Conservation (phyloP, 2,888 invertebrate genomes). For the Eledona agricola region DNA sequence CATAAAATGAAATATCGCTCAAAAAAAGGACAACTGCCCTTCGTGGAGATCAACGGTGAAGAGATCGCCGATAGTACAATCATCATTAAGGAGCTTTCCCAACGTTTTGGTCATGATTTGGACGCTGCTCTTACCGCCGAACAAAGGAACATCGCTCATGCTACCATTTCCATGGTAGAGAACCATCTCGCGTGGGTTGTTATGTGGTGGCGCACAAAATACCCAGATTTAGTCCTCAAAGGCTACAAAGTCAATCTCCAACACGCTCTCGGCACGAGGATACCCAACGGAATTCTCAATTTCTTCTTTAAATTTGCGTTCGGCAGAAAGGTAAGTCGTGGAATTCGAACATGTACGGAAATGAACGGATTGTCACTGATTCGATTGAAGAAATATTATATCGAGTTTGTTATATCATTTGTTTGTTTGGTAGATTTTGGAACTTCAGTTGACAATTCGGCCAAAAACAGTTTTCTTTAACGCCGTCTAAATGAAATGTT, state of each 20-base stretch:
- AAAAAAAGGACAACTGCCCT: slow-evolving; percentile 93
- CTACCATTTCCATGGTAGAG: slow-evolving; percentile 94
- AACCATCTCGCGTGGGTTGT: slow-evolving; percentile 93
- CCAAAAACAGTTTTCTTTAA: no score
- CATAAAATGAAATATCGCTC: slow-evolving; percentile 94
- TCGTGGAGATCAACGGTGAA: slow-evolving; percentile 93
- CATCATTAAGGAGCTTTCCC: slow-evolving; percentile 87
- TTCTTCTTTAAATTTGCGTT: slow-evolving; percentile 90
- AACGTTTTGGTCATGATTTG: slow-evolving; percentile 83
- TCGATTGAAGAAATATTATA: no score
- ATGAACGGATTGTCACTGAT: no score
- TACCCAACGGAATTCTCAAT: slow-evolving; percentile 88
- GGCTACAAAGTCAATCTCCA: slow-evolving; percentile 93
- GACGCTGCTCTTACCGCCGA: slow-evolving; percentile 84
- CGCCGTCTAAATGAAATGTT: no score
- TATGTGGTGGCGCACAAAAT: slow-evolving; percentile 91
- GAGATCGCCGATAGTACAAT: slow-evolving; percentile 92
- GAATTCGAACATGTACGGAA: no score
- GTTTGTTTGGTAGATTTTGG: no score
- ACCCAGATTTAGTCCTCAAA: slow-evolving; percentile 87
- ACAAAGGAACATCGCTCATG: slow-evolving; percentile 88
- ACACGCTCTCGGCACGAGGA: slow-evolving; percentile 84
- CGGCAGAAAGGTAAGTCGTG: slow-evolving; percentile 78
- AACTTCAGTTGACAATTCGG: no score
- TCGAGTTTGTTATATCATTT: no score